Percentiles rank a stretch among this genome's conserved stretches.
Evolutionary conservation across 2,797 vertebrate species (phyloP).

Genomic region (Coregonus sp.): DNA sequence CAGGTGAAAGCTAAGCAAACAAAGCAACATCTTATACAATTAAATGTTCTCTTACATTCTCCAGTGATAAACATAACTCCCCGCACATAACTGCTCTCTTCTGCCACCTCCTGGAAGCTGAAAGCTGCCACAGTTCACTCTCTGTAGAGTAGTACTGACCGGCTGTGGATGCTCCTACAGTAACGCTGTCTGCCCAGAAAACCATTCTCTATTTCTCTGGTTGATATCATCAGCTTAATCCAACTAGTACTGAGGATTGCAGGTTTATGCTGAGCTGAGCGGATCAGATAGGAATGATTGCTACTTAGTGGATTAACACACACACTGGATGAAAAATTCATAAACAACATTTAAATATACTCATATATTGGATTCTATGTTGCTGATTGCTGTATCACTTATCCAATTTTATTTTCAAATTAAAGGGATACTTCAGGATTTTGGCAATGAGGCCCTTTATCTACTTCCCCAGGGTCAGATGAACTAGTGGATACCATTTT

Average conservation of each 20-base stretch:
- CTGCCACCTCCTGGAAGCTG: neutral
- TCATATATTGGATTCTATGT: neutral
- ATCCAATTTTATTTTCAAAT: too few relatives aligned
- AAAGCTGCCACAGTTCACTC: neutral
- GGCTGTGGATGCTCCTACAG: neutral
- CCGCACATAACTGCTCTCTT: neutral
- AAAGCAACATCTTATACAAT: neutral
- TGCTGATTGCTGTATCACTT: neutral
- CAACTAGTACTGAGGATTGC: slow-evolving; percentile 22
- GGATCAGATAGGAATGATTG: slow-evolving; percentile 15
- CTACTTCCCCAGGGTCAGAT: too few relatives aligned
- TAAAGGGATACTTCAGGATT: too few relatives aligned
- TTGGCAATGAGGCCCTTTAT: too few relatives aligned
- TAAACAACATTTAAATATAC: neutral
- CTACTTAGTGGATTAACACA: slow-evolving; percentile 30
- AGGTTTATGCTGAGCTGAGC: slow-evolving; percentile 17
- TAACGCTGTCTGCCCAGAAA: neutral
- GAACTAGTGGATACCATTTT: too few relatives aligned
- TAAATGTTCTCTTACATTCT: neutral
- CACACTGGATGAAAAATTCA: neutral
- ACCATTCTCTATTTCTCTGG: neutral
- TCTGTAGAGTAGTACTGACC: neutral
- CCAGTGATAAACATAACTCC: neutral
- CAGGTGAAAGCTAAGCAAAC: neutral
- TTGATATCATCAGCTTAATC: slow-evolving; percentile 22